Percentiles rank a stretch among this genome's conserved stretches.
These are phyloP conservation scores for Xanthostigma xanthostigma DNA, from an alignment of 2,888 invertebrate genomes.

Conservation along the genomic window DNA sequence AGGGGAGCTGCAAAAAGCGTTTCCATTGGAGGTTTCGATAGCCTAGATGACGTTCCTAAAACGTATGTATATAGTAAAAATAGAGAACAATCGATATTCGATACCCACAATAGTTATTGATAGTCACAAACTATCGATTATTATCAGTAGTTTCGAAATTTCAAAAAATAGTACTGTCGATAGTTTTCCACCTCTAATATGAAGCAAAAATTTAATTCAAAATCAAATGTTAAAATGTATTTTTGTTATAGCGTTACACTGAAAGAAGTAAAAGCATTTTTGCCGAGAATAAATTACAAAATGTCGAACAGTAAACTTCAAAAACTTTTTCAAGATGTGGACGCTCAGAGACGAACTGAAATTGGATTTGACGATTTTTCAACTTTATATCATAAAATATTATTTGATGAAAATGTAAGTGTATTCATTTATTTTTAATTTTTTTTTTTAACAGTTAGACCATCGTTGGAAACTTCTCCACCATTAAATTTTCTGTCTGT, in stretches of 20 bases:
- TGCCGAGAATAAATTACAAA: slow-evolving; percentile 82
- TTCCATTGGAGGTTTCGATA: no score
- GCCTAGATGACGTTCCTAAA: no score
- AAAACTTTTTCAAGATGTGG: slow-evolving; percentile 77
- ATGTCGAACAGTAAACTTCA: slow-evolving; percentile 71
- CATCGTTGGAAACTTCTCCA: neutral
- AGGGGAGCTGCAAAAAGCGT: no score
- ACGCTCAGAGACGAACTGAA: slow-evolving; percentile 59
- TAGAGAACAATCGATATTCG: no score
- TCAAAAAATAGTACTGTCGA: neutral
- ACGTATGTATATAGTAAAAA: no score
- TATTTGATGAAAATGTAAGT: slow-evolving; percentile 62
- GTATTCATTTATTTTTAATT: slow-evolving; percentile 2
- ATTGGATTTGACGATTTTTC: slow-evolving; percentile 85
- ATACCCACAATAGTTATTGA: no score
- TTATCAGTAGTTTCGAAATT: neutral
- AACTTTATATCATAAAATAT: slow-evolving; percentile 65
- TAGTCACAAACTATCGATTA: no score
- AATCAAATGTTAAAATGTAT: neutral
- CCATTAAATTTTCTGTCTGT: slow-evolving; percentile 5
- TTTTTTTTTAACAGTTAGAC: neutral
- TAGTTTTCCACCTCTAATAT: no score
- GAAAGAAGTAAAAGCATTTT: slow-evolving; percentile 80
- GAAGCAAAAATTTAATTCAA: neutral
- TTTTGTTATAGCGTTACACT: slow-evolving; percentile 51